A percentile compares a stretch with the other conserved stretches of the same genome.
Evolutionary conservation across 2,113 vertebrate species (phyloP).

Genomic region (Chionis minor): DNA sequence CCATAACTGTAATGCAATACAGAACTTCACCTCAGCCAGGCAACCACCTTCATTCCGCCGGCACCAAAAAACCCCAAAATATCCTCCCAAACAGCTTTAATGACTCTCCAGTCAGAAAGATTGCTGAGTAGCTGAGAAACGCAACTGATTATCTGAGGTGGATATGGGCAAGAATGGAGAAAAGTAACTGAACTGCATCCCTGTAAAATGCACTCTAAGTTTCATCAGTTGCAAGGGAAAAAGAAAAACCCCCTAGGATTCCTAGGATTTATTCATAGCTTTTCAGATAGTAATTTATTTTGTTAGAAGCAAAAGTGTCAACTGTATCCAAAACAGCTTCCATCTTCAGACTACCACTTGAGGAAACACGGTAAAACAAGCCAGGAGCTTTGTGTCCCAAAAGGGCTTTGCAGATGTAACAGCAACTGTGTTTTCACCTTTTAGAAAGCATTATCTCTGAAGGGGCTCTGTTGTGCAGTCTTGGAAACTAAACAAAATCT

Average conservation of each 20-base stretch:
- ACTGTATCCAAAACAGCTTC: not conserved
- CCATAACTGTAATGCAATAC: not conserved
- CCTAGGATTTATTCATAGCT: not conserved
- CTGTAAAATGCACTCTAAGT: not conserved
- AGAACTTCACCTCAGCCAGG: not conserved
- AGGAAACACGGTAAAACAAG: not conserved
- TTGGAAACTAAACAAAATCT: not conserved
- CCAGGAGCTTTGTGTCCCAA: not conserved
- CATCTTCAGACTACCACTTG: not conserved
- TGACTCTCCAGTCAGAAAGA: not conserved
- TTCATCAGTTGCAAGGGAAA: not conserved
- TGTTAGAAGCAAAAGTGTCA: not conserved
- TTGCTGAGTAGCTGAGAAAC: not conserved
- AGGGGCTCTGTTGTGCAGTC: not conserved
- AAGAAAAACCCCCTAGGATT: not conserved
- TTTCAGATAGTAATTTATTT: not conserved
- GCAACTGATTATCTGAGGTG: rapidly evolving
- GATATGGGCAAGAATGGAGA: not conserved
- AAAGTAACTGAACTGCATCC: not conserved
- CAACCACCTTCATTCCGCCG: not conserved
- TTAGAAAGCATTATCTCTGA: not conserved
- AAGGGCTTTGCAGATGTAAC: not conserved
- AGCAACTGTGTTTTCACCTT: not conserved
- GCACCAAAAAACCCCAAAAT: not conserved
- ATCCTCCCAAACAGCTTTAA: not conserved